phyloP scores from a whole-genome alignment of 2,113 vertebrate genomes.

The Pygoscelis adeliae region DNA sequence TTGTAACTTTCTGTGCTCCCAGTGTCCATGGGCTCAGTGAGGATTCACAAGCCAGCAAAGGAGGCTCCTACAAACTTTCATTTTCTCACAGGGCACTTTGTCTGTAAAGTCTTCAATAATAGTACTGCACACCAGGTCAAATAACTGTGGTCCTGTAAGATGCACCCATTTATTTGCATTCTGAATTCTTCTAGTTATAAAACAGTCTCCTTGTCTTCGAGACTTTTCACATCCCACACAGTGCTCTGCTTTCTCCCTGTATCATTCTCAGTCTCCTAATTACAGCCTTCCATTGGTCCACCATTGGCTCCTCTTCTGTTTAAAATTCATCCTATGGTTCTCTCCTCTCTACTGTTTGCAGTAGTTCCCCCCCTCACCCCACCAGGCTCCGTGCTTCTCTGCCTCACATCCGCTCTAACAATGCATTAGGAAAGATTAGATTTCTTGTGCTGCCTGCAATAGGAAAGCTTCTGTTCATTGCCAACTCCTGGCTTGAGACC shows the following conservation, averaged over 20 bases:
- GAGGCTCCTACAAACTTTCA: neutral
- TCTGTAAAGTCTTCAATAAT: neutral
- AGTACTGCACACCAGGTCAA: neutral
- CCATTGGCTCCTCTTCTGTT: neutral
- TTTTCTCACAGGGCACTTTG: neutral
- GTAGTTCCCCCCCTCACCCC: neutral
- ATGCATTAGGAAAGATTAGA: neutral
- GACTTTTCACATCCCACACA: neutral
- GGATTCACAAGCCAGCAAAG: neutral
- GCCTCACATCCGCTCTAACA: fast-evolving
- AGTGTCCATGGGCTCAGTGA: neutral
- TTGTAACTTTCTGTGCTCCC: neutral
- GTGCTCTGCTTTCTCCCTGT: neutral
- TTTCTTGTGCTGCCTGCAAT: neutral
- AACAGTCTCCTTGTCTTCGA: neutral
- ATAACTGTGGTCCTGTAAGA: neutral
- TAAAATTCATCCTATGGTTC: neutral
- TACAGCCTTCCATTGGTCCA: fast-evolving
- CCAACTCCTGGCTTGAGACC: neutral
- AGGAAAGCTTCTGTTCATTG: neutral
- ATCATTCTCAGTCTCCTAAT: neutral
- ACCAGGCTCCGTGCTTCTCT: neutral
- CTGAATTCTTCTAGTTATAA: neutral
- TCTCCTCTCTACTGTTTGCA: neutral
- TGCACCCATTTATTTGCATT: neutral